phyloP scores from a whole-genome alignment of 2,888 invertebrate genomes.

The Phrixothrix hirtus region DNA sequence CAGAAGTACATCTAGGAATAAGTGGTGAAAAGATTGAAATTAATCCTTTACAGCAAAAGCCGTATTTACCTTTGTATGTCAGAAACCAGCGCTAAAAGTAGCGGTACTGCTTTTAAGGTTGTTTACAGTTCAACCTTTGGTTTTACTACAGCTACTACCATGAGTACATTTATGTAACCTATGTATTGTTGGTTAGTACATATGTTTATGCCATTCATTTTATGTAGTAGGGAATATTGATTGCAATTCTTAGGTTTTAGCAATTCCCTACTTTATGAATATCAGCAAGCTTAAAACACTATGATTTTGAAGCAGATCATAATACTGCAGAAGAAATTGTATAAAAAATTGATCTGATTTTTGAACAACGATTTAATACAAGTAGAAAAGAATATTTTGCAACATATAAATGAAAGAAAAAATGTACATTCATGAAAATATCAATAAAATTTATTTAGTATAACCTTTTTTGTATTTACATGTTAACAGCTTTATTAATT shows the following conservation, averaged over 20 bases:
- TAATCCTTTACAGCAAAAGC: conserved; percentile 74
- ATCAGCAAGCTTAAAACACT: conserved; percentile 74
- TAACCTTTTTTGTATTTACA: no score
- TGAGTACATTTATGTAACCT: no score
- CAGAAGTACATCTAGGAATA: conserved; percentile 83
- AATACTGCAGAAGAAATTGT: conserved; percentile 79
- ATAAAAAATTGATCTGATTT: conserved; percentile 82
- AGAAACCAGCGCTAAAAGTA: conserved; percentile 77
- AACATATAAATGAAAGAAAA: conserved; percentile 71
- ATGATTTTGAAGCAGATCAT: conserved; percentile 84
- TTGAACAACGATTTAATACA: conserved; percentile 79
- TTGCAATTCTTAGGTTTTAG: conserved; percentile 40
- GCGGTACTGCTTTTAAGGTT: conserved; percentile 74
- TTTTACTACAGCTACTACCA: conserved; percentile 5
- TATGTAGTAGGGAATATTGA: no score
- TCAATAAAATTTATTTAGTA: conserved; percentile 2
- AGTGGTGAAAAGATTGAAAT: conserved; percentile 92
- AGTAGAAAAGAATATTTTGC: conserved; percentile 82
- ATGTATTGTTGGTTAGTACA: neutral
- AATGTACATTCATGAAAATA: conserved; percentile 55
- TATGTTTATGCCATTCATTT: no score
- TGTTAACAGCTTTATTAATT: no score
- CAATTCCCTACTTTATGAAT: conserved; percentile 50
- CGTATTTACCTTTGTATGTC: conserved; percentile 62
- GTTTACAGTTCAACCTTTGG: conserved; percentile 62